These are phyloP conservation scores for Pecten maximus DNA, from an alignment of 2,888 invertebrate genomes.

Conservation along the genomic window DNA sequence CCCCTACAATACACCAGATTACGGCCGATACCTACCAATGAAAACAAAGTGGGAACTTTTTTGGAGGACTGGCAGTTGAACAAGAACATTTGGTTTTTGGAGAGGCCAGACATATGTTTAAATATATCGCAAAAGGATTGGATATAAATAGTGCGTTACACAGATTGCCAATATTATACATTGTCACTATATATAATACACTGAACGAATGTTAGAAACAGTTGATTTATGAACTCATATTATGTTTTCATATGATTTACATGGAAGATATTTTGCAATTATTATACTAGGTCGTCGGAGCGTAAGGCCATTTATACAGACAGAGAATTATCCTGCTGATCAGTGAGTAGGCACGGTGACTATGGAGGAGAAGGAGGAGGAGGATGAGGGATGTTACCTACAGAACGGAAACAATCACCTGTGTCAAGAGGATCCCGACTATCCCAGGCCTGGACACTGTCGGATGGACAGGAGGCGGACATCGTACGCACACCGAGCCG, in stretches of 20 bases:
- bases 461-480: slow-evolving; percentile 16
- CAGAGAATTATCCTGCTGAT: not conserved
- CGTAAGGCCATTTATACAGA: not conserved
- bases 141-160: not conserved
- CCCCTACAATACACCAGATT: not conserved
- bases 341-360: not conserved
- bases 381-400: not conserved
- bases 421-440: not conserved
- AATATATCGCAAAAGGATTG: not conserved
- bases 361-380: not conserved
- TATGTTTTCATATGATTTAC: not conserved
- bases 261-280: not conserved
- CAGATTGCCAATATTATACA: too few species aligned
- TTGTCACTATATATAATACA: too few species aligned
- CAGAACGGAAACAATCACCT: not conserved
- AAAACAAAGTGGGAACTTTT: not conserved
- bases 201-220: not conserved
- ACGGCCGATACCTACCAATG: not conserved
- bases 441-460: slow-evolving; percentile 4
- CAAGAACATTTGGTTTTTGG: too few species aligned
- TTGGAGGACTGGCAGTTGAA: not conserved
- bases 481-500: not conserved
- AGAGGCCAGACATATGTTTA: too few species aligned
- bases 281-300: not conserved
- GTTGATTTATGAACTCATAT: not conserved